Evolutionary conservation across 2,888 invertebrate species (phyloP), one percentile per base, ranked within the genome.

Genomic region (Penaeus monodon): DNA sequence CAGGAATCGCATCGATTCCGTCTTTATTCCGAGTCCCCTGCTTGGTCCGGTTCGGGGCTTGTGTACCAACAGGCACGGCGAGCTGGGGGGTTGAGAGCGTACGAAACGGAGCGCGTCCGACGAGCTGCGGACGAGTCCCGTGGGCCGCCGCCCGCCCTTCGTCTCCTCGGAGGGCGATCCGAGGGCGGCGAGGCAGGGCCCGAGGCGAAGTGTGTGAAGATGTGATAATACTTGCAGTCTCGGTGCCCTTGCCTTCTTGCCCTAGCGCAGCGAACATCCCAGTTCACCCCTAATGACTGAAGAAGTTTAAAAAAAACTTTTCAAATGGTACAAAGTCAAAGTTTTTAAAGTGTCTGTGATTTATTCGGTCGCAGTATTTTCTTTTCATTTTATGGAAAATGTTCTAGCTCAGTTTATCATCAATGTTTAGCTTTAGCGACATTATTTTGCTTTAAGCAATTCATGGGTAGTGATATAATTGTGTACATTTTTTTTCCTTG

Each of bases 291-390:
- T 76, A 70, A 86, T 65, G 74, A 86, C 85, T 86, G 85, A 86
- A 86, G 82, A 79, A 80, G 57, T 57, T 57, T 57, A 57, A 57
- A 86, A 70, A 63, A 66, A 65, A 66, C 82, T 82, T 81, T 86
- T 86, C 86, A 86, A 82, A 86, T 86, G 86, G 86, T 86, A 86
- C 86, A 86, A 86, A 86, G 86, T 86, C 86, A 86, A 73, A 81
- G 81, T 86, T 86, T 82, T 81, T 81, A 86, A 86, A 86, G 86
- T 86, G 86, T 86, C 86, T 86, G 86, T 86, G 86, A 86, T 86
- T 85, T 86, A 86, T 86, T 86, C 86, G 86, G 86, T 86, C 86
- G 86, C 86, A 86, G 86, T 86, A 86, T 86, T 86, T 86, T 82
- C 63, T 73, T 86, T 86, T 86, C 81, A 81, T 65, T 86, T 82